Conservation (phyloP, 2,888 invertebrate genomes). For the Drosophila birchii region DNA sequence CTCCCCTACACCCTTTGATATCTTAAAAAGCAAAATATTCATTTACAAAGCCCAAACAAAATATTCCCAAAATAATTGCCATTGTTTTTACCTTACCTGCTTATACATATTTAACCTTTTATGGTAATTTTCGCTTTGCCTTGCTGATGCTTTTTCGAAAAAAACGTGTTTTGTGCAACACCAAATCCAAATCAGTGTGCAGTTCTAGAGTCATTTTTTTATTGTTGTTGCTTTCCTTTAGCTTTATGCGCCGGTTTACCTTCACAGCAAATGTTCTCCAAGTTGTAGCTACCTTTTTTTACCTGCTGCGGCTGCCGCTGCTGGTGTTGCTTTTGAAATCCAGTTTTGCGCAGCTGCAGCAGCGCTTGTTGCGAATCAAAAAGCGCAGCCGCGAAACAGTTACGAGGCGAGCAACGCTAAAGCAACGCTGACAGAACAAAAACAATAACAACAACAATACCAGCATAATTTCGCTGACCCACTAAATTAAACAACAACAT, state of each 20-base stretch:
- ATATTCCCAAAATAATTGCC: too few species aligned
- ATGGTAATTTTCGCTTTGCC: slow-evolving; percentile 64
- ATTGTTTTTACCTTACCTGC: not conserved
- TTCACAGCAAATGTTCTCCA: slow-evolving; percentile 63
- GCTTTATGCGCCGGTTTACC: slow-evolving; percentile 76
- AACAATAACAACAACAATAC: slow-evolving; percentile 24
- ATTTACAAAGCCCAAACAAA: not conserved
- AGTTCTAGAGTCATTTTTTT: slow-evolving; percentile 51
- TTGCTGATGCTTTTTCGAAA: slow-evolving; percentile 21
- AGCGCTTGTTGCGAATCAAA: slow-evolving; percentile 44
- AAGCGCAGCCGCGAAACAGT: slow-evolving; percentile 55
- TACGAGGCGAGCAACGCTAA: slow-evolving; percentile 47
- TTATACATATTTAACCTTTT: slow-evolving; percentile 46
- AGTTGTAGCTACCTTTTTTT: slow-evolving; percentile 19
- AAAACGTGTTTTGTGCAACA: slow-evolving; percentile 74
- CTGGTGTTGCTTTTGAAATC: slow-evolving; percentile 57
- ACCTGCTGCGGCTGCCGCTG: slow-evolving; percentile 9
- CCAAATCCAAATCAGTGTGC: slow-evolving; percentile 70
- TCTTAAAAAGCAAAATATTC: not conserved
- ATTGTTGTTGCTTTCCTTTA: slow-evolving; percentile 32
- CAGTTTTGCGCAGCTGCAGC: slow-evolving; percentile 70
- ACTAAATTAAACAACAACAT: slow-evolving; percentile 64
- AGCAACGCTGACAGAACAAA: slow-evolving; percentile 21
- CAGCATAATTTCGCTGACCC: slow-evolving; percentile 75
- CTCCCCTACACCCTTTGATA: not conserved